Conservation (phyloP, 2,797 vertebrate species). For the Rallus crepitans region DNA sequence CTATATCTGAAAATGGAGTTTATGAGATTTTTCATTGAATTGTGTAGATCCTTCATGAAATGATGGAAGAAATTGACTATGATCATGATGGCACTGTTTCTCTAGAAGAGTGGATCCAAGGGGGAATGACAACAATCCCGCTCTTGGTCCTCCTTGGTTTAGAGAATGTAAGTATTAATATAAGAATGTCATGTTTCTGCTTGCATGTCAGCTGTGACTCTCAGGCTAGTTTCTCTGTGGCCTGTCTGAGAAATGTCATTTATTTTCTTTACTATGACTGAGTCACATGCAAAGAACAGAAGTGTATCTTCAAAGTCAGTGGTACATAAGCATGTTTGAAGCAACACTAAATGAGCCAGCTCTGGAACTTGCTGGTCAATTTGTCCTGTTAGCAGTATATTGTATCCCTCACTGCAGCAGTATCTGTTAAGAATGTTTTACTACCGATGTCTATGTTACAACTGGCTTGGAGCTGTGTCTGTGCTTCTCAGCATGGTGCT, state of each 20-base stretch:
- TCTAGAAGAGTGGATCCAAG: slow-evolving; percentile 95
- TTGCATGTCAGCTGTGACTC: not conserved
- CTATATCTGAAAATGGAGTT: not conserved
- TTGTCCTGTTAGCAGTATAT: not conserved
- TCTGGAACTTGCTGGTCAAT: not conserved
- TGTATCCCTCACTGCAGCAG: not conserved
- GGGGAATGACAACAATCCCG: slow-evolving; percentile 95
- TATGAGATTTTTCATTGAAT: not conserved
- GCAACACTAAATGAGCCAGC: not conserved
- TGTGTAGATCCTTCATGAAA: slow-evolving; percentile 92
- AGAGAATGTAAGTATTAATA: slow-evolving; percentile 86
- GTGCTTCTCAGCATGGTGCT: not conserved
- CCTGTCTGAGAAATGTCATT: not conserved
- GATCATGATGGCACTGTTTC: slow-evolving; percentile 94
- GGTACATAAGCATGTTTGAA: not conserved
- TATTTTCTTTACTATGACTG: not conserved
- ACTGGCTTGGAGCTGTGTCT: not conserved
- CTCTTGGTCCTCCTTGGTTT: slow-evolving; percentile 92
- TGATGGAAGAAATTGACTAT: slow-evolving; percentile 98
- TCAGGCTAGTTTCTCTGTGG: not conserved
- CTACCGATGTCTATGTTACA: not conserved
- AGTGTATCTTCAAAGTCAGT: not conserved
- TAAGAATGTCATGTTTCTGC: not conserved
- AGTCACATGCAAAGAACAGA: not conserved
- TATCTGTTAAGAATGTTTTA: not conserved